These are phyloP conservation scores for Sphaerodactylus townsendi DNA, from an alignment of 2,113 vertebrate genomes.

Conservation along the genomic window DNA sequence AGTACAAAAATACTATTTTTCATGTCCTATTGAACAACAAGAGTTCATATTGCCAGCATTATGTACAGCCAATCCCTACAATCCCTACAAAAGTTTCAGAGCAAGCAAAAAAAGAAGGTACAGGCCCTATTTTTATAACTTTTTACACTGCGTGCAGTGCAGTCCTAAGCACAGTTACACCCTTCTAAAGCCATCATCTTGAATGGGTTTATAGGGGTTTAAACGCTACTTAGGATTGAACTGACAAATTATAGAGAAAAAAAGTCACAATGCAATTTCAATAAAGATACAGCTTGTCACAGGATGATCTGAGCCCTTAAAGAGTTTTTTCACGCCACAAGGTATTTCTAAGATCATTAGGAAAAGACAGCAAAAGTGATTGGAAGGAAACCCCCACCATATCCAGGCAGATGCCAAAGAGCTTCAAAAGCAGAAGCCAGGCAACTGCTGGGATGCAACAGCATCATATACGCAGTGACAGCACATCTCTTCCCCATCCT, in stretches of 20 bases:
- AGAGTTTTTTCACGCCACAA: neutral
- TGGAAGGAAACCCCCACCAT: neutral
- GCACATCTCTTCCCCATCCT: neutral
- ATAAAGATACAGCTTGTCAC: neutral
- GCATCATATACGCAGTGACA: neutral
- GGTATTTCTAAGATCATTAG: neutral
- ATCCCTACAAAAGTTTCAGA: too few species aligned
- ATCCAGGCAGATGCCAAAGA: neutral
- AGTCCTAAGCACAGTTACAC: too few species aligned
- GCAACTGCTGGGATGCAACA: neutral
- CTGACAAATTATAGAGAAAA: neutral
- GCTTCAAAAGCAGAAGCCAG: neutral
- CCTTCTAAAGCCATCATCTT: too few species aligned
- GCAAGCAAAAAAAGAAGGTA: too few species aligned
- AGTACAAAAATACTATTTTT: neutral
- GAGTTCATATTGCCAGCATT: too few species aligned
- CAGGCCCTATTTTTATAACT: too few species aligned
- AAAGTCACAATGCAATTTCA: neutral
- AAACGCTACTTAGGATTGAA: too few species aligned
- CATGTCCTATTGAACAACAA: neutral
- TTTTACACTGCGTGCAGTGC: too few species aligned
- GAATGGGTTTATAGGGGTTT: too few species aligned
- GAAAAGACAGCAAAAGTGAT: neutral
- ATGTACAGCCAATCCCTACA: too few species aligned
- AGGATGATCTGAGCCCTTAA: neutral